Base-by-base conservation (phyloP, 1,140 invertebrate species). In the Bombus polaris region DNA sequence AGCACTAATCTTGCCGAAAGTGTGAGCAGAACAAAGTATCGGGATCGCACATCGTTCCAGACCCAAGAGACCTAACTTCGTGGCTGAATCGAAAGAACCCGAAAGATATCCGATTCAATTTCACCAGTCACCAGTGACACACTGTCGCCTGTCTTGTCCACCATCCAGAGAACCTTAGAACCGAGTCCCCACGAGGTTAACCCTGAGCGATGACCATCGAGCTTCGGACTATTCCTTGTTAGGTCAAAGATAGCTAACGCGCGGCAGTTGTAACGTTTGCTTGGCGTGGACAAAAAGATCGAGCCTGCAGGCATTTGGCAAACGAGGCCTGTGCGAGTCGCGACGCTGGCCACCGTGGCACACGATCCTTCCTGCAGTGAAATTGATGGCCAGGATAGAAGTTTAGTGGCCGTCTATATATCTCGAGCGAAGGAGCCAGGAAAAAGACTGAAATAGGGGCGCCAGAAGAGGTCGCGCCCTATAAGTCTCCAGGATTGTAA, bases 381-480 rank as follows among this genome's bases (percentile, higher is more conserved):
- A 92, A 92, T 92, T 92, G 91, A 92, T 92, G 91, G 89, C 83
- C 89, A 91, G 90, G 88, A 92, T 90, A 92, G 90, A 92, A 92
- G 91, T 92, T 92, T 92, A 92, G 91, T 90, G 91, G 79, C 73
- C 84, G 68, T 71, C 91, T 88, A 92, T 92, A 92, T 92, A 91
- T 92, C 91, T 91, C 80, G 37, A 76, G 59, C 10, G 22, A 89
- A 89, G 62, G 87, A 86, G 87, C 83, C 73, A 39, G 83, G 83
- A 83, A 72, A 82, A 75, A 85, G 87, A n/a, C 70, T 72, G 75
- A 80, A 73, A 82, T 65, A 75, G 62, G 47, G 62, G 81, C 65
- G 74, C 25, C n/a, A 68, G 80, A 68, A 62, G 35, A 89, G 65
- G 75, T 57, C 65, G 81, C 83, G 85, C 88, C 73, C 70, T 81